A percentile compares a stretch with the other conserved stretches of the same genome.
These are phyloP conservation scores for Neodiprion virginianus DNA, from an alignment of 1,140 invertebrate genomes.

Conservation along the genomic window DNA sequence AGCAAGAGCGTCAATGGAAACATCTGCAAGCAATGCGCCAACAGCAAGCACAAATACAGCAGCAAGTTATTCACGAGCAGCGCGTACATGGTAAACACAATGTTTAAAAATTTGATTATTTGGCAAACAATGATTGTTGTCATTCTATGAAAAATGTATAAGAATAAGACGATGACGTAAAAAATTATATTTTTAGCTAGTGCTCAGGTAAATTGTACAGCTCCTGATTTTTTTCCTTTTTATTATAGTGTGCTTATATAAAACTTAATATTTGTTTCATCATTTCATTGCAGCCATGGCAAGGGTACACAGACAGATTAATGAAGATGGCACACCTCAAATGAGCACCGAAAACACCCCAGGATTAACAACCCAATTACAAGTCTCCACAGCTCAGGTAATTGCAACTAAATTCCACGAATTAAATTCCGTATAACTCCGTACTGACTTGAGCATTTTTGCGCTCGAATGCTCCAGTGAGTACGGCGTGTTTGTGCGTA, in stretches of 20 bases:
- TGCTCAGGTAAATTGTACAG: conserved; percentile 17
- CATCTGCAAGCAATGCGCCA: conserved; percentile 81
- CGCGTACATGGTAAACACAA: conserved; percentile 68
- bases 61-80: conserved; percentile 80
- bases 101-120: background rate
- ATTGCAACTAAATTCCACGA: conserved; percentile 31
- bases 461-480: too few relatives aligned
- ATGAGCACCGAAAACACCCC: conserved; percentile 52
- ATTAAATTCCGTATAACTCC: background rate
- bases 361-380: conserved; percentile 63
- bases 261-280: background rate
- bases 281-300: conserved; percentile 58
- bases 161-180: conserved; percentile 20
- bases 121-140: background rate
- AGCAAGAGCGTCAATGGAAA: conserved; percentile 88
- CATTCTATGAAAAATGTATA: conserved; percentile 6
- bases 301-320: conserved; percentile 65
- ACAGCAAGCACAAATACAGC: conserved; percentile 81
- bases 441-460: conserved; percentile 26
- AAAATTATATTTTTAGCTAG: conserved; percentile 23
- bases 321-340: conserved; percentile 52
- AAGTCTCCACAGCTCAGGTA: conserved; percentile 64
- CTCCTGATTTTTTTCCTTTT: conserved; percentile 24
- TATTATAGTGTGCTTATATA: conserved; percentile 9
- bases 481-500: too few relatives aligned